Evolutionary conservation across 2,797 vertebrate genomes (phyloP).

Genomic region (Xiphophorus birchmanni): DNA sequence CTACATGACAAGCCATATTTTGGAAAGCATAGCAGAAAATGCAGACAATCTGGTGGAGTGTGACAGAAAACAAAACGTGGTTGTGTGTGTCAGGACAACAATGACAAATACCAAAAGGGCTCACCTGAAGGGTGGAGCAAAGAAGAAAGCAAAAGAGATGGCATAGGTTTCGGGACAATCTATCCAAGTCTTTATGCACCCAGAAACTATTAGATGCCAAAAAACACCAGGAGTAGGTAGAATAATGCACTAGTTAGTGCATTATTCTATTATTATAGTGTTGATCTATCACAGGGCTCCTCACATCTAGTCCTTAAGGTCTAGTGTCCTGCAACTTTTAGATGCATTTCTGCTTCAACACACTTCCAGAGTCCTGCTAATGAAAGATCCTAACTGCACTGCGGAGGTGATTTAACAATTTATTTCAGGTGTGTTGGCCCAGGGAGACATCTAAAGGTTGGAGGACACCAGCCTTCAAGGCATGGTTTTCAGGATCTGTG

Average conservation of each 20-base stretch:
- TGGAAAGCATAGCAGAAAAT: background rate
- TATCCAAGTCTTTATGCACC: background rate
- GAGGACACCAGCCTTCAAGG: background rate
- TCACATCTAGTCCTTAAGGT: background rate
- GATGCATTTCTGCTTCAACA: background rate
- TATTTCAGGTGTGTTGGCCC: background rate
- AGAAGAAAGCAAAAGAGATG: background rate
- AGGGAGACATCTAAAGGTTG: background rate
- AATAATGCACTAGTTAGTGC: background rate
- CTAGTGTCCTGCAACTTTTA: background rate
- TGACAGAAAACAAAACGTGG: background rate
- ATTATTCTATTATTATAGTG: background rate
- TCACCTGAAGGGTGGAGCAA: background rate
- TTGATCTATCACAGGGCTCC: background rate
- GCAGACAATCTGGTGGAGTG: background rate
- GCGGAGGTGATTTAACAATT: background rate
- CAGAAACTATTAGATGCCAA: background rate
- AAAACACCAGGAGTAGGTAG: background rate
- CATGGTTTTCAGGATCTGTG: too few species aligned
- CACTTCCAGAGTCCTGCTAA: too few species aligned
- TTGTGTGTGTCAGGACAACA: background rate
- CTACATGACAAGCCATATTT: background rate
- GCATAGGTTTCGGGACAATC: background rate
- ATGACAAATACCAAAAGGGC: background rate
- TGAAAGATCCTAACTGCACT: background rate